These are phyloP conservation scores for Ectobius pallidus DNA, from an alignment of 2,888 invertebrate genomes.

Conservation along the genomic window DNA sequence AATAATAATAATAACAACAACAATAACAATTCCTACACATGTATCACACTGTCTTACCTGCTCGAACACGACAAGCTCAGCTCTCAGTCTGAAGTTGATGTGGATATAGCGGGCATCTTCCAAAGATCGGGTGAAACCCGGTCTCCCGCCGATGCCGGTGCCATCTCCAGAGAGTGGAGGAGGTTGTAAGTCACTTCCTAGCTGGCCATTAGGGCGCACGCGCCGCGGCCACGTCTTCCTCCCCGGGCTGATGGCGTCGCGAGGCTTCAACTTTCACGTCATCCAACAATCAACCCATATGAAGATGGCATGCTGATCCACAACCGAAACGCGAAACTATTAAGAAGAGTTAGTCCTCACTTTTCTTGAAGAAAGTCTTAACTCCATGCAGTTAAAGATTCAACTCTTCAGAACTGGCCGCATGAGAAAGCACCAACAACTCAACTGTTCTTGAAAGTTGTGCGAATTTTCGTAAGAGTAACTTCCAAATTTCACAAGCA, in stretches of 20 bases:
- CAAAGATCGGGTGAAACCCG: constrained; percentile 53
- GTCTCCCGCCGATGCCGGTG: constrained; percentile 25
- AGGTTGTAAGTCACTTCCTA: background rate
- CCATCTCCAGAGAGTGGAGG: constrained; percentile 12
- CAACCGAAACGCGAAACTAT: too few relatives aligned
- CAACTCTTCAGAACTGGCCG: too few relatives aligned
- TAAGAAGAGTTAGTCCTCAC: too few relatives aligned
- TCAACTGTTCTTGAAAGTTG: too few relatives aligned
- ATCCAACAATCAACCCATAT: constrained; percentile 1
- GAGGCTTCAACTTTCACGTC: constrained; percentile 14
- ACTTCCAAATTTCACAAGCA: too few relatives aligned
- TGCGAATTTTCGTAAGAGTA: too few relatives aligned
- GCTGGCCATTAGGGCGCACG: constrained; percentile 32
- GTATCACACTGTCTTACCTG: constrained; percentile 65
- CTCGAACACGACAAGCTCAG: constrained; percentile 68
- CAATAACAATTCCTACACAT: too few relatives aligned
- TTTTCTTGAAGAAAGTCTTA: too few relatives aligned
- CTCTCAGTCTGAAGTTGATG: constrained; percentile 66
- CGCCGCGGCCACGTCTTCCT: constrained; percentile 33
- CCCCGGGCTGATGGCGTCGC: constrained; percentile 30
- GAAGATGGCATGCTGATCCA: too few relatives aligned
- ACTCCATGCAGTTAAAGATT: too few relatives aligned
- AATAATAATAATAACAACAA: too few relatives aligned
- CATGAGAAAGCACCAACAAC: too few relatives aligned
- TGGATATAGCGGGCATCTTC: constrained; percentile 70